Base-by-base conservation (phyloP, 2,888 invertebrate species). In the Notodromas monacha region DNA sequence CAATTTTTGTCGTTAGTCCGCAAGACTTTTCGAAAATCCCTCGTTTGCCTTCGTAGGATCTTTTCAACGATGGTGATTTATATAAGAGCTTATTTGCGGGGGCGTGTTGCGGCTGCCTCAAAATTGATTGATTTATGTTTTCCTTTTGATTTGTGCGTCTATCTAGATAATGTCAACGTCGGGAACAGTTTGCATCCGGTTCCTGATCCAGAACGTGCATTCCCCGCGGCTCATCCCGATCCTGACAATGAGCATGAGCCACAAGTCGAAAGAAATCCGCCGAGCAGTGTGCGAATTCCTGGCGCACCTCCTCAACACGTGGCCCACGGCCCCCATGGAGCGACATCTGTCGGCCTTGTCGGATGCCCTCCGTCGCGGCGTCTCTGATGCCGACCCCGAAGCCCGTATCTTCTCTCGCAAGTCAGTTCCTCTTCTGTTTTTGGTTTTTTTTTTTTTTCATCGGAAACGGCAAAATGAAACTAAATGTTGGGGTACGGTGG, bases 231-330 rank as follows among this genome's bases (percentile, higher is more conserved):
- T 79, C 26, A 57, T 81, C 28, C 72, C 76, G 14, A 67, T 73
- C 34, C 58, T 81, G 14, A 61, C 66, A 6, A 40, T 33, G 26
- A 30, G 34, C 10, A 4, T 30, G 10, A 35, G 51, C 33, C 61
- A 62, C 36, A 89, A 86, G 53, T 76, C 81, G 37, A 77, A 73
- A 54, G 79, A 86, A 41, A 81, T 89, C 38, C 61, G 89, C 12
- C 57, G 61, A 34, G 56, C 60, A 29, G 54, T 61, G 40, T 76
- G 68, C 42, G 86, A 84, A 48, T 65, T 81, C 39, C 50, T 92
- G 30, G 68, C 70, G 35, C 54, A 70, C 37, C 54, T 89, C 34
- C 55, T 89, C 34, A 68, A 70, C 40, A 63, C 64, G 26, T 96
- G 92, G 92, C 63, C 70, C n/a, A 60, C 68, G 1, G 60, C 63